phyloP scores from a whole-genome alignment of 2,888 invertebrate genomes.

The Phlogophora meticulosa region DNA sequence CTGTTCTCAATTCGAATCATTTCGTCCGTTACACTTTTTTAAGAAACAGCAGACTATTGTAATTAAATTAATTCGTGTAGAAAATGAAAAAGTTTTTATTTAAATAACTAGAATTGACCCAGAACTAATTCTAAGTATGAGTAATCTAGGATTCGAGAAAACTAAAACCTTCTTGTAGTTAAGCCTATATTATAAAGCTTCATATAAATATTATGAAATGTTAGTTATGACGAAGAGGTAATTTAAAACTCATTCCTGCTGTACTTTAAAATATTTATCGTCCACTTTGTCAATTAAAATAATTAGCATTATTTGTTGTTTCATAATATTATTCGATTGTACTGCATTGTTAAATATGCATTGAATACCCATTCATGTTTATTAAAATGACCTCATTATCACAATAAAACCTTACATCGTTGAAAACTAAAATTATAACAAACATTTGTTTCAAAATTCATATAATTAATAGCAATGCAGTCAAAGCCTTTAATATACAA shows the following conservation, averaged over 20 bases:
- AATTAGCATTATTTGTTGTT: constrained; percentile 21
- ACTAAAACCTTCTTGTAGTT: too few relatives aligned
- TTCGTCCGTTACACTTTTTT: constrained; percentile 61
- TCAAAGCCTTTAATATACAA: constrained; percentile 42
- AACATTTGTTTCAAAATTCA: constrained; percentile 34
- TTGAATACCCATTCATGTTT: constrained; percentile 34
- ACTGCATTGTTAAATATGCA: constrained; percentile 28
- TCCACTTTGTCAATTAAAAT: constrained; percentile 16
- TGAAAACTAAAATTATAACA: constrained; percentile 19
- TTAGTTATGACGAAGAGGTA: constrained; percentile 18
- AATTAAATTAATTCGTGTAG: constrained; percentile 38
- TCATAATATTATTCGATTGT: constrained; percentile 33
- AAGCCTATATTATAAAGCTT: too few relatives aligned
- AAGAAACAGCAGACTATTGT: constrained; percentile 47
- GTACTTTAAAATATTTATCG: constrained; percentile 35
- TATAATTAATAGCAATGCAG: constrained; percentile 30
- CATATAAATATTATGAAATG: too few relatives aligned
- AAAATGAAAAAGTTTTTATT: background rate
- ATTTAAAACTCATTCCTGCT: constrained; percentile 21
- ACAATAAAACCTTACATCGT: constrained; percentile 38
- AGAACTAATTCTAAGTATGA: background rate
- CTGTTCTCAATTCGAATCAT: constrained; percentile 68
- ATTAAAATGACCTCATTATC: constrained; percentile 54
- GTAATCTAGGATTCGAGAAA: too few relatives aligned
- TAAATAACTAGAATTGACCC: too few relatives aligned